These are phyloP conservation scores for Ophonus ardosiacus DNA, from an alignment of 2,888 invertebrate species.

Conservation along the genomic window DNA sequence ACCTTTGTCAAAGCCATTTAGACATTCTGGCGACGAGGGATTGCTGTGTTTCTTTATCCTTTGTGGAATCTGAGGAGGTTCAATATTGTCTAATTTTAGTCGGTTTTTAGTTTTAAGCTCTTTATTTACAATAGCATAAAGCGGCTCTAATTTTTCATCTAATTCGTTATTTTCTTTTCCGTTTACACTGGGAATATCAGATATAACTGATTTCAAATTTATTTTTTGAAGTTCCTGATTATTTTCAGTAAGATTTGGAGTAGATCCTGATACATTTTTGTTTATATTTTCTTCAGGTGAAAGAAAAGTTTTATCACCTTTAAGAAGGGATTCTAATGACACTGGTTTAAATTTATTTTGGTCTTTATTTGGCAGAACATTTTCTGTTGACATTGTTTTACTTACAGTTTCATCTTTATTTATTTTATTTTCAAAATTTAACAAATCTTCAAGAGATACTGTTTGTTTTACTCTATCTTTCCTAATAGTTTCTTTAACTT, in stretches of 20 bases:
- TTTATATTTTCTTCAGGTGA: conserved; percentile 8
- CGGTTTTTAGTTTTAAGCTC: conserved; percentile 59
- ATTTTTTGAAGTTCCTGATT: conserved; percentile 38
- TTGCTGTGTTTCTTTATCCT: conserved; percentile 66
- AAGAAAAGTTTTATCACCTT: conserved; percentile 14
- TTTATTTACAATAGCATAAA: conserved; percentile 70
- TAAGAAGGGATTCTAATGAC: conserved; percentile 37
- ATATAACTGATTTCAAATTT: conserved; percentile 51
- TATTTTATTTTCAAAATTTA: conserved; percentile 1
- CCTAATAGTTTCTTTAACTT: background rate
- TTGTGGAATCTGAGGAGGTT: conserved; percentile 69
- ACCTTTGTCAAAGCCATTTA: conserved; percentile 43
- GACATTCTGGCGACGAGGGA: conserved; percentile 38
- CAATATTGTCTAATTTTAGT: conserved; percentile 11
- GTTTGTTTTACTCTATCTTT: conserved; percentile 37
- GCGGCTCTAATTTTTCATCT: conserved; percentile 65
- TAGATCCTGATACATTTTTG: conserved; percentile 43
- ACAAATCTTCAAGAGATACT: conserved; percentile 17
- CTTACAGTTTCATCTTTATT: conserved; percentile 13
- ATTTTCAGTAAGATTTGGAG: conserved; percentile 1
- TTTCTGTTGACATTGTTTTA: conserved; percentile 15
- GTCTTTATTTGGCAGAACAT: background rate
- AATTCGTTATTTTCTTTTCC: conserved; percentile 29
- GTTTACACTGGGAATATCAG: conserved; percentile 30
- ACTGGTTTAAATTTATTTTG: conserved; percentile 21